These are phyloP conservation scores for Brachionichthys hirsutus DNA, from an alignment of 2,113 vertebrate species.

Conservation along the genomic window DNA sequence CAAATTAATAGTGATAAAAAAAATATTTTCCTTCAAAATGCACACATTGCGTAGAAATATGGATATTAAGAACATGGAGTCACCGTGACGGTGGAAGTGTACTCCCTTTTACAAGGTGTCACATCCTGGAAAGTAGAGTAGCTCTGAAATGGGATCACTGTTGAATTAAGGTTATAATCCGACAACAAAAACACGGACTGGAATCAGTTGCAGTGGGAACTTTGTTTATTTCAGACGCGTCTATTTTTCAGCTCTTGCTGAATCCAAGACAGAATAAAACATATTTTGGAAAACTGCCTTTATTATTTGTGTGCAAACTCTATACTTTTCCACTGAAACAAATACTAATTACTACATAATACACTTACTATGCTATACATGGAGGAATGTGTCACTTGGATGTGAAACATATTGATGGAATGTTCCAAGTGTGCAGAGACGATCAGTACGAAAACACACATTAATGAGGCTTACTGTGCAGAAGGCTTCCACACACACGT, in stretches of 20 bases:
- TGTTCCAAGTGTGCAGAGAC: constrained; percentile 52
- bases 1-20: too few relatives aligned
- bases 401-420: constrained; percentile 57
- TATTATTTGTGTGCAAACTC: constrained; percentile 58
- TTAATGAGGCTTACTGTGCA: neutral
- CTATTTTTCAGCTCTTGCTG: constrained; percentile 32
- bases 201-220: constrained; percentile 4
- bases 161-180: too few relatives aligned
- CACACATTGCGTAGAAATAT: too few relatives aligned
- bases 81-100: too few relatives aligned
- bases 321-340: constrained; percentile 48
- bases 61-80: too few relatives aligned
- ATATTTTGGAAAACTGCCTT: constrained; percentile 43
- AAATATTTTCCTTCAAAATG: too few relatives aligned
- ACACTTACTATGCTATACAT: constrained; percentile 36
- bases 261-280: constrained; percentile 50
- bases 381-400: constrained; percentile 57
- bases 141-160: too few relatives aligned
- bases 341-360: constrained; percentile 31
- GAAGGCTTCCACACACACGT: constrained; percentile 50
- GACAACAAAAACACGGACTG: neutral
- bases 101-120: too few relatives aligned
- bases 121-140: too few relatives aligned
- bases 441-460: constrained; percentile 12
- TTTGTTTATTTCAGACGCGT: constrained; percentile 59